Conservation (phyloP, 2,888 invertebrate species). For the Idaea dimidiata region DNA sequence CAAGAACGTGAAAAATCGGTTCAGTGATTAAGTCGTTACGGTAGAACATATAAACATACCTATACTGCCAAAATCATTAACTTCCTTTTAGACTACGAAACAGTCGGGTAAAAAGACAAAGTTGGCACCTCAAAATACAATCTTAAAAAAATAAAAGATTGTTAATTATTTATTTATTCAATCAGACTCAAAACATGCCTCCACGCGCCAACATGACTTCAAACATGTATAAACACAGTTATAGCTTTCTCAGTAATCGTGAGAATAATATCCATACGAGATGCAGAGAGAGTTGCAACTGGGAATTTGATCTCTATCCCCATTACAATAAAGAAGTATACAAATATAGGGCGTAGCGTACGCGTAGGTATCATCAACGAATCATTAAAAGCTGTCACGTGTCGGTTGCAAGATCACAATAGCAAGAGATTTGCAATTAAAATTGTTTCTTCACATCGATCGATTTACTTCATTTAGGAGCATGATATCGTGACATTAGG, state of each 20-base stretch:
- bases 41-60: too few species aligned
- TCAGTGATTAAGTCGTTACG: too few species aligned
- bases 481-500: not conserved
- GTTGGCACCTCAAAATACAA: too few species aligned
- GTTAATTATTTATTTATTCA: too few species aligned
- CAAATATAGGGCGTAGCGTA: constrained; percentile 24
- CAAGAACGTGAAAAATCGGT: too few species aligned
- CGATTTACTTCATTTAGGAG: not conserved
- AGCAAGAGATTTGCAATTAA: not conserved
- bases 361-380: constrained; percentile 31
- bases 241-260: constrained; percentile 47
- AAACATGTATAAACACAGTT: constrained; percentile 8
- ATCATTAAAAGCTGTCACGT: constrained; percentile 39
- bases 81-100: too few species aligned
- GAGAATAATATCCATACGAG: constrained; percentile 34
- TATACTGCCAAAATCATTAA: too few species aligned
- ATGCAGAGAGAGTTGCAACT: constrained; percentile 9
- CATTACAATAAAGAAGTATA: constrained; percentile 14
- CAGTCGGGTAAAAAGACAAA: too few species aligned
- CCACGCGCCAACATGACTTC: not conserved
- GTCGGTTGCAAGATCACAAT: constrained; percentile 1
- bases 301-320: constrained; percentile 31
- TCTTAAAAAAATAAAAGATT: too few species aligned
- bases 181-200: not conserved
- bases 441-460: not conserved